Conservation (phyloP, 1,140 invertebrate species). For the Callitettix versicolor region DNA sequence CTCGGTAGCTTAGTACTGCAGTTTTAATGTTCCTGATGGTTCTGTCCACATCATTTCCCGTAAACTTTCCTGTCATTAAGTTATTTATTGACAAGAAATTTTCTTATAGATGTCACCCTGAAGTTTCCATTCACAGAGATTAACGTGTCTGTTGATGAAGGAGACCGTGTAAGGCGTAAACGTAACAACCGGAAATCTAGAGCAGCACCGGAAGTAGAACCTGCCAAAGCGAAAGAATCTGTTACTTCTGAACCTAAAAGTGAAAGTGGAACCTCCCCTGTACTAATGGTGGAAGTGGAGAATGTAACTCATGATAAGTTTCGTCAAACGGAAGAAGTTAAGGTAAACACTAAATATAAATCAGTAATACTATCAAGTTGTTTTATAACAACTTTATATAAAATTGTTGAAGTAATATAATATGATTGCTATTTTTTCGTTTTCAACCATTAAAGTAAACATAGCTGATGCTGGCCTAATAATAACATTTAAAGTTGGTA, state of each 20-base stretch:
- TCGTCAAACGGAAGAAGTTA: conserved; percentile 87
- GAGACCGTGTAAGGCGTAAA: background rate
- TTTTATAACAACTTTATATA: too few species aligned
- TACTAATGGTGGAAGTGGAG: conserved; percentile 92
- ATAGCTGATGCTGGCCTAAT: too few species aligned
- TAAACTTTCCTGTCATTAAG: too few species aligned
- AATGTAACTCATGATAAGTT: conserved; percentile 87
- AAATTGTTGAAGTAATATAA: too few species aligned
- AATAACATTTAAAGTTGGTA: too few species aligned
- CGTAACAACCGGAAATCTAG: background rate
- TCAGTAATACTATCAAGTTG: too few species aligned
- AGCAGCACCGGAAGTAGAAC: conserved; percentile 12
- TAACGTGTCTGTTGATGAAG: conserved; percentile 36
- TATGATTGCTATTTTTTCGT: too few species aligned
- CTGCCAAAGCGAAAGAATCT: conserved; percentile 13
- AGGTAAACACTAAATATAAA: too few species aligned
- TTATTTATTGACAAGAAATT: background rate
- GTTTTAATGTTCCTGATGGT: too few species aligned
- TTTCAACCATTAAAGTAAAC: too few species aligned
- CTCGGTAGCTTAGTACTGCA: too few species aligned
- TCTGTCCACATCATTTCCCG: too few species aligned
- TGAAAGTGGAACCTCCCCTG: conserved; percentile 30
- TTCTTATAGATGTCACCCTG: conserved; percentile 31
- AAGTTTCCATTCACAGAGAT: conserved; percentile 28
- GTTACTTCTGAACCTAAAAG: conserved; percentile 9